Evolutionary conservation across 2,888 invertebrate species (phyloP), one percentile per base, ranked within the genome.

Genomic region (Fragum fragum): DNA sequence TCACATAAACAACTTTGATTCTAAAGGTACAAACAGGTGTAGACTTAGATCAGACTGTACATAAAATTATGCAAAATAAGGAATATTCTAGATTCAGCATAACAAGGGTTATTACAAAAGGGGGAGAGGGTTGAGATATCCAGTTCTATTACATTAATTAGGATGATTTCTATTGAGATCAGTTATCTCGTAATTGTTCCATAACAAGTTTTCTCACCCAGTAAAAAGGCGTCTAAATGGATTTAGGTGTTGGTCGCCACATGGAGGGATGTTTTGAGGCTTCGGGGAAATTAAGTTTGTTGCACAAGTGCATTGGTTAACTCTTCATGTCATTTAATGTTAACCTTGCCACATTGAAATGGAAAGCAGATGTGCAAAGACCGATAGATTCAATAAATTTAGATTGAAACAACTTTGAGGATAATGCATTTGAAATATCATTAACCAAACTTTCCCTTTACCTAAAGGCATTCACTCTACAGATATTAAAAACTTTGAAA

Each of bases 111-210:
- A n/a, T n/a, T n/a, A 57, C 57, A 57, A 57, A n/a, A 57, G 57
- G 57, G 57, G 23, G 21, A 47, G 14, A 47, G 47, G 47, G 32
- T 36, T 47, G 2, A 47, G 63, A 63, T 63, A 32, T 63, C 63
- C 28, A 36, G 32, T 63, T 63, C 32, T 63, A 63, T 63, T 63
- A 63, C 28, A 63, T 63, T 63, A 63, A 63, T 36, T 28, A 3
- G 26, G 26, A 28, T 57, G 57, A 57, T 32, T 32, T 63, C 36
- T 63, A 63, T 63, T 28, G 28, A 32, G n/a, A 63, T 57, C 26
- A 5, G 21, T 57, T 23, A 57, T 26, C 57, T n/a, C 23, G 18
- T 26, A 21, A 57, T 26, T 57, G 57, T 57, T 57, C 26, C 26
- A 57, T 57, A 26, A 57, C 57, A 57, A 21, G 26, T 57, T 57